phyloP scores from a whole-genome alignment of 1,140 invertebrate genomes.

The Platyscapa corneri region DNA sequence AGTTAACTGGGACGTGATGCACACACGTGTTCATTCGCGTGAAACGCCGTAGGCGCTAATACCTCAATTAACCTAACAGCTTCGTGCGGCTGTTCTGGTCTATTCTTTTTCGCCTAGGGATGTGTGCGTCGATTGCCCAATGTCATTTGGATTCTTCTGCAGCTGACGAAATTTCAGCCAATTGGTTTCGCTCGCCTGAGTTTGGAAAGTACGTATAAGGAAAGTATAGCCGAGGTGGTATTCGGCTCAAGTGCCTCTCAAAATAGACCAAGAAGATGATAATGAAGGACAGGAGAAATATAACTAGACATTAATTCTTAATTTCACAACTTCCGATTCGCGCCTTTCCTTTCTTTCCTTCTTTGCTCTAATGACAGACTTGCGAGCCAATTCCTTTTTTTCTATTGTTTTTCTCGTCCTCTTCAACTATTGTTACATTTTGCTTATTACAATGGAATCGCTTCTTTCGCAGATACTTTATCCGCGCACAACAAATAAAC shows the following conservation, averaged over 20 bases:
- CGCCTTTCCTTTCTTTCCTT: background rate
- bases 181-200: background rate
- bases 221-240: background rate
- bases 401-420: background rate
- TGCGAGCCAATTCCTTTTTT: background rate
- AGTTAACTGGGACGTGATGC: background rate
- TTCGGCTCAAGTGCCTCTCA: background rate
- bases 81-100: background rate
- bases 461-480: background rate
- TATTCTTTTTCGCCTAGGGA: background rate
- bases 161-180: background rate
- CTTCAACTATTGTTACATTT: background rate
- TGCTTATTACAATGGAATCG: background rate
- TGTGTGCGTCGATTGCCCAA: background rate
- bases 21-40: background rate
- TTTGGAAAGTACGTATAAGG: background rate
- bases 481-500: too few species aligned
- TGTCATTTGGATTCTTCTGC: background rate
- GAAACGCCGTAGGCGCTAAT: slow-evolving; percentile 38
- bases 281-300: background rate
- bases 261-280: background rate
- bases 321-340: slow-evolving; percentile 42
- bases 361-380: slow-evolving; percentile 17
- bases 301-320: background rate
- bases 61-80: slow-evolving; percentile 37